Evolutionary conservation across 2,797 vertebrate species (phyloP).

Genomic region (Aselliscus stoliczkanus): DNA sequence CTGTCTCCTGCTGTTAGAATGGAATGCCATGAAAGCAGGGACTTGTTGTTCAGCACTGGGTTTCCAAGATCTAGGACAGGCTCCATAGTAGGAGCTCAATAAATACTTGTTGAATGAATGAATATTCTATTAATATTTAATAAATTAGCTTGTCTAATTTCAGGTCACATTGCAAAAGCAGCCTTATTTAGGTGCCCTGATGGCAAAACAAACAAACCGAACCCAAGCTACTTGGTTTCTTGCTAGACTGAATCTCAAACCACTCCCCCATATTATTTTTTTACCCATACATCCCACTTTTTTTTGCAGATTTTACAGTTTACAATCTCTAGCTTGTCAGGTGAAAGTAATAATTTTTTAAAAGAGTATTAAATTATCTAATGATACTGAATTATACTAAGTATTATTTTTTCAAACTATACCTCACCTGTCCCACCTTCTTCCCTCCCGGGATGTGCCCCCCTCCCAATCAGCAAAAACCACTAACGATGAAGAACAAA

Average conservation of each 20-base stretch:
- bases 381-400: background rate
- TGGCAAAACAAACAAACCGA: background rate
- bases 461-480: background rate
- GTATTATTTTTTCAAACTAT: background rate
- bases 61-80: background rate
- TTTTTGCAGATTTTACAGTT: background rate
- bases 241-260: background rate
- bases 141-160: background rate
- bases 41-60: background rate
- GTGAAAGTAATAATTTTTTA: background rate
- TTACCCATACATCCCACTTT: background rate
- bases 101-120: background rate
- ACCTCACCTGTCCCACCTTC: background rate
- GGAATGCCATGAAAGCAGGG: background rate
- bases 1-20: background rate
- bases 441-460: background rate
- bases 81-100: background rate
- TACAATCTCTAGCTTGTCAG: background rate
- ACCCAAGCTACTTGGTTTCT: background rate
- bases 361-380: background rate
- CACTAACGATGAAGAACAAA: background rate
- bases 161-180: background rate
- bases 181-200: background rate
- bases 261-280: background rate
- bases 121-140: background rate